Evolutionary conservation across 2,888 invertebrate genomes (phyloP).

Genomic region (Drosophila nr. perissopoda): DNA sequence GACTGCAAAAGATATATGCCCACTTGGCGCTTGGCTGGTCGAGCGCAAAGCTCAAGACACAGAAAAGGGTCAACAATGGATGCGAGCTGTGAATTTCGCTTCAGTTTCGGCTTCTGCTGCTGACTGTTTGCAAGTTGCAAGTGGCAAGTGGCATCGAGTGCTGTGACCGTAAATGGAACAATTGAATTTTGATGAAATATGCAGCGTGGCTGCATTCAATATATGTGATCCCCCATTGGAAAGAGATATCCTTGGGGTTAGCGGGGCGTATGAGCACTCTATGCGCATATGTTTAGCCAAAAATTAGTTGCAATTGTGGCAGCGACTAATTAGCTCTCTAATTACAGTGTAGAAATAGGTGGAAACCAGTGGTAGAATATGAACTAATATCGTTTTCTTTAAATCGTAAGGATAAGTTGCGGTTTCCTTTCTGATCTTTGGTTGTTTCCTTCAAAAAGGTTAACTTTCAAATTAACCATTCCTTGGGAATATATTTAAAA

Average conservation of each 20-base stretch:
- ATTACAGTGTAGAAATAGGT: not conserved
- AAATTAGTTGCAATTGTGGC: not conserved
- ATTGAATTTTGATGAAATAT: conserved; percentile 78
- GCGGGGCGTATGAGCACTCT: conserved; percentile 3
- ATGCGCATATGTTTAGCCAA: not conserved
- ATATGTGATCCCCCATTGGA: conserved; percentile 7
- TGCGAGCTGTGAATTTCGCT: conserved; percentile 32
- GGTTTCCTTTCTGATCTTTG: no score
- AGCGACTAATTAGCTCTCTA: not conserved
- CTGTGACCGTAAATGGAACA: conserved; percentile 62
- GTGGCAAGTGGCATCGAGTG: conserved; percentile 62
- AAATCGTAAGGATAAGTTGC: no score
- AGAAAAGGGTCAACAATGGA: conserved; percentile 72
- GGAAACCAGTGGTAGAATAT: not conserved
- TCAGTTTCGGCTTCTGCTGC: conserved; percentile 5
- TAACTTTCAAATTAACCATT: no score
- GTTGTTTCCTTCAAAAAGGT: no score
- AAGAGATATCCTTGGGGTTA: not conserved
- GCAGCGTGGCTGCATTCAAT: conserved; percentile 51
- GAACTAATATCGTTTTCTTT: no score
- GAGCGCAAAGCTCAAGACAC: conserved; percentile 65
- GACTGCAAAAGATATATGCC: conserved; percentile 80
- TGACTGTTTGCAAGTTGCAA: not conserved
- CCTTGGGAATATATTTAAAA: no score
- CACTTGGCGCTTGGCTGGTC: conserved; percentile 74